These are phyloP conservation scores for Holacanthus passer DNA, from an alignment of 2,113 vertebrate genomes.

Conservation along the genomic window DNA sequence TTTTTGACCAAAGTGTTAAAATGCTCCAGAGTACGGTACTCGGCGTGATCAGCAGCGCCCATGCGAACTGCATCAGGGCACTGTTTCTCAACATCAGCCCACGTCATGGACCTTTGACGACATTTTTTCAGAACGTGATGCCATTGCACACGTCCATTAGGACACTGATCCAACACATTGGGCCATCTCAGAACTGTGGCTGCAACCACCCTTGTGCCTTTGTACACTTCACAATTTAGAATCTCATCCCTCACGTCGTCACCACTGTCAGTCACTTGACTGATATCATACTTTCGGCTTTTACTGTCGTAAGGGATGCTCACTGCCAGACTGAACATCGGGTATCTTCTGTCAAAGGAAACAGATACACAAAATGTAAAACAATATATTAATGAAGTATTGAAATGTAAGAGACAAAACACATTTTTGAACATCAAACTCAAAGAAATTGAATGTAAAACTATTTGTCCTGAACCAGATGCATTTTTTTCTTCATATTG, in stretches of 20 bases:
- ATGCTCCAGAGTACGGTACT: constrained; percentile 1
- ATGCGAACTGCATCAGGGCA: rapidly evolving
- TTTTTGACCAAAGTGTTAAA: neutral
- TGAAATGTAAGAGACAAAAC: neutral
- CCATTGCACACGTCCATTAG: neutral
- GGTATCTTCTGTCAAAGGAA: neutral
- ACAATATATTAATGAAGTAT: neutral
- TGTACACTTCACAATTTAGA: neutral
- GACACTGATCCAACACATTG: constrained; percentile 10
- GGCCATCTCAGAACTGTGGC: constrained; percentile 33
- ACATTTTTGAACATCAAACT: neutral
- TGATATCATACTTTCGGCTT: rapidly evolving
- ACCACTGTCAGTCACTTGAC: rapidly evolving
- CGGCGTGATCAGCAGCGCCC: neutral
- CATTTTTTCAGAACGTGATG: rapidly evolving
- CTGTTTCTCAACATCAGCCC: rapidly evolving
- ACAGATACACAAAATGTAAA: neutral
- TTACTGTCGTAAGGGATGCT: neutral
- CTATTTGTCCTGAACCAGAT: neutral
- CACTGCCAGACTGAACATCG: constrained; percentile 43
- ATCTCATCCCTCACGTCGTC: rapidly evolving
- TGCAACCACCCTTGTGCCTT: neutral
- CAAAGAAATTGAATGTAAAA: neutral
- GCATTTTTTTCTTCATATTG: neutral
- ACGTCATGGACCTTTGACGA: rapidly evolving